phyloP scores from a whole-genome alignment of 2,113 vertebrate species.

The Microtus oregoni region DNA sequence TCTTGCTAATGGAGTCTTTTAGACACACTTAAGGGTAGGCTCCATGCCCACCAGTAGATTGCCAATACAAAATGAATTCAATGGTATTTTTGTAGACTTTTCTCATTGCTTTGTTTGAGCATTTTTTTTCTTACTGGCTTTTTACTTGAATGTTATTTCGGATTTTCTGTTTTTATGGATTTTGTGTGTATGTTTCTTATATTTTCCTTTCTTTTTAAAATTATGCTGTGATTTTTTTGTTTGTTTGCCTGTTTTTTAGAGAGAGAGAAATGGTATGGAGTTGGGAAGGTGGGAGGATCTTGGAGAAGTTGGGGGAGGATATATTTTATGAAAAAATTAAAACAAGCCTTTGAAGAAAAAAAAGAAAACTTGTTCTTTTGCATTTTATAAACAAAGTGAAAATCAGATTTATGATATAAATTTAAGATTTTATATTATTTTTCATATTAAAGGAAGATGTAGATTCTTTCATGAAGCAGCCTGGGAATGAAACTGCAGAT shows the following conservation, averaged over 20 bases:
- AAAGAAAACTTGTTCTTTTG: slow-evolving; percentile 13
- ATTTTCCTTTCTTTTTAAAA: not conserved
- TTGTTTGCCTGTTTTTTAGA: not conserved
- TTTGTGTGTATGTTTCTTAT: not conserved
- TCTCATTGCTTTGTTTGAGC: not conserved
- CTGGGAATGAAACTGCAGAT: slow-evolving; percentile 97
- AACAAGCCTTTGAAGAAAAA: slow-evolving; percentile 44
- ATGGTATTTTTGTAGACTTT: not conserved
- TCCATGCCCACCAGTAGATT: not conserved
- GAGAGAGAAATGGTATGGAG: not conserved
- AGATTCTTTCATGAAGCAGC: slow-evolving; percentile 97
- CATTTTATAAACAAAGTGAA: slow-evolving; percentile 58
- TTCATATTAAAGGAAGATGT: slow-evolving; percentile 94
- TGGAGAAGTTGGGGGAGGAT: not conserved
- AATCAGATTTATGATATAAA: slow-evolving; percentile 12
- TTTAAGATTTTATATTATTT: slow-evolving; percentile 51
- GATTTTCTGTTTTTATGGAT: not conserved
- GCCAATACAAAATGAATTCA: not conserved
- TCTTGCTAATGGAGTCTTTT: not conserved
- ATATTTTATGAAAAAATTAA: slow-evolving; percentile 14
- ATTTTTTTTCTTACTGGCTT: not conserved
- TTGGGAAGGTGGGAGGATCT: not conserved
- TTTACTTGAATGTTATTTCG: not conserved
- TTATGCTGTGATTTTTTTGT: not conserved
- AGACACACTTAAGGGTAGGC: not conserved